Conservation (phyloP, 2,113 vertebrate genomes). For the Lamprologus callipterus region DNA sequence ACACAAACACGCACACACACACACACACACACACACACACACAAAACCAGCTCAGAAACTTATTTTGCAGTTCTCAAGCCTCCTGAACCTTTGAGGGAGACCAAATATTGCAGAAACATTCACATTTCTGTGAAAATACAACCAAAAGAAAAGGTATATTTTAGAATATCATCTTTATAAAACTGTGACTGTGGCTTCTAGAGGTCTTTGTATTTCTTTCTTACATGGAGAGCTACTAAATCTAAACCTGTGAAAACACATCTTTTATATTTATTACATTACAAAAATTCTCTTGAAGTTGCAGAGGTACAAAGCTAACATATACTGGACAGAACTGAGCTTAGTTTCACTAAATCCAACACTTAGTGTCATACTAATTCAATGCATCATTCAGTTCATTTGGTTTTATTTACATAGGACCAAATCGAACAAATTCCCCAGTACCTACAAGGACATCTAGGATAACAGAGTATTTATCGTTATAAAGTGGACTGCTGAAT, state of each 20-base stretch:
- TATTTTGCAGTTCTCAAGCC: background rate
- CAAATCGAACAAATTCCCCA: background rate
- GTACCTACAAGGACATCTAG: background rate
- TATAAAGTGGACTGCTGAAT: background rate
- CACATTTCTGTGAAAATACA: background rate
- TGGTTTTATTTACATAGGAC: background rate
- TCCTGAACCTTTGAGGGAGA: background rate
- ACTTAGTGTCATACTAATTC: background rate
- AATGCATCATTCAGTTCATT: background rate
- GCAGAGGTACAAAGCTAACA: too few species aligned
- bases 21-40: background rate
- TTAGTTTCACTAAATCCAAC: background rate
- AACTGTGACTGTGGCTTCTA: background rate
- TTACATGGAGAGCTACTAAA: background rate
- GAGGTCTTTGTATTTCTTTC: background rate
- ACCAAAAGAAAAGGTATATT: rapidly evolving
- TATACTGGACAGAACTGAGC: background rate
- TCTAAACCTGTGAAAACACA: background rate
- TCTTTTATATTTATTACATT: background rate
- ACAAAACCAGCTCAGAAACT: background rate
- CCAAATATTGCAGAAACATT: background rate
- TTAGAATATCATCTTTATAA: background rate
- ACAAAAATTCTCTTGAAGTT: background rate
- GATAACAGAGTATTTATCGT: background rate
- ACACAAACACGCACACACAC: background rate